A percentile compares a stretch with the other conserved stretches of the same genome.
Evolutionary conservation across 2,888 invertebrate genomes (phyloP).

Genomic region (Theristus sp.): DNA sequence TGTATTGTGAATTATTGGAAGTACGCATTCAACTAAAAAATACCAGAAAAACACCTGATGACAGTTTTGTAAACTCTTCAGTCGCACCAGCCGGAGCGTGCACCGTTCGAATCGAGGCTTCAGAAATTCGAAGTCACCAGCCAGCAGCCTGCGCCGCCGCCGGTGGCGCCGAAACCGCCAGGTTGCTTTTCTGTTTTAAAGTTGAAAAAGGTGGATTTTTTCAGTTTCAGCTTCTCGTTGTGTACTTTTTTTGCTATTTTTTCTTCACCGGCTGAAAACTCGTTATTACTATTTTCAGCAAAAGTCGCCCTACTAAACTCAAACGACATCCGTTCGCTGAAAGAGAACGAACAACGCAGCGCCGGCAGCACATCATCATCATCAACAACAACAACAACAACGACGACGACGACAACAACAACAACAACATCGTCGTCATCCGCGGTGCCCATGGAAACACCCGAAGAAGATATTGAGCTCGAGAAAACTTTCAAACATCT

Average conservation of each 20-base stretch:
- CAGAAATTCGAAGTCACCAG: background rate
- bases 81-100: too few relatives aligned
- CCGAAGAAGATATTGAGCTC: background rate
- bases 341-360: background rate
- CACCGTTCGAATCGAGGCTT: background rate
- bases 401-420: too few relatives aligned
- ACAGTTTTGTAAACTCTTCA: too few relatives aligned
- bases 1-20: too few relatives aligned
- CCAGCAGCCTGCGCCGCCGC: too few relatives aligned
- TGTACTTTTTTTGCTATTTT: background rate
- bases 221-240: background rate
- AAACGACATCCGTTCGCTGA: background rate
- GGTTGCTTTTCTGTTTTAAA: background rate
- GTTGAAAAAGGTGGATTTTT: background rate
- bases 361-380: too few relatives aligned
- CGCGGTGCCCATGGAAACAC: background rate
- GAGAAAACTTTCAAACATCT: background rate
- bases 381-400: too few relatives aligned
- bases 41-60: too few relatives aligned
- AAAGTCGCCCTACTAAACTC: background rate
- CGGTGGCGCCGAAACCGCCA: background rate
- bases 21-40: too few relatives aligned
- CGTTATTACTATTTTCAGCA: background rate
- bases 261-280: background rate
- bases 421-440: background rate